Evolutionary conservation across 2,113 vertebrate species (phyloP).

Genomic region (Danio rerio): GRCz12tu NC_133185.1:41794501-41795000

Average conservation of each 20-base stretch:
- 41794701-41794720: background rate
- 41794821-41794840: background rate
- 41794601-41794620: conserved; percentile 30
- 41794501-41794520: background rate
- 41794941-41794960: background rate
- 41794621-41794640: background rate
- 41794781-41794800: background rate
- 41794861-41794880: background rate
- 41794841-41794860: background rate
- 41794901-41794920: background rate
- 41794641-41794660: background rate
- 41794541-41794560: conserved; percentile 93
- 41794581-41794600: background rate
- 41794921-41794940: no score
- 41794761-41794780: conserved; percentile 73
- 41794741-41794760: conserved; percentile 49
- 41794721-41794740: conserved; percentile 61
- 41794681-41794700: conserved; percentile 4
- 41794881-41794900: background rate
- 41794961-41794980: background rate
- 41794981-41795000: background rate
- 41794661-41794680: background rate
- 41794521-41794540: conserved; percentile 92
- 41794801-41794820: conserved; percentile 38
- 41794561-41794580: conserved; percentile 80